Evolutionary conservation across 2,113 vertebrate genomes (phyloP).

Genomic region (Eudyptes chrysolophus): DNA sequence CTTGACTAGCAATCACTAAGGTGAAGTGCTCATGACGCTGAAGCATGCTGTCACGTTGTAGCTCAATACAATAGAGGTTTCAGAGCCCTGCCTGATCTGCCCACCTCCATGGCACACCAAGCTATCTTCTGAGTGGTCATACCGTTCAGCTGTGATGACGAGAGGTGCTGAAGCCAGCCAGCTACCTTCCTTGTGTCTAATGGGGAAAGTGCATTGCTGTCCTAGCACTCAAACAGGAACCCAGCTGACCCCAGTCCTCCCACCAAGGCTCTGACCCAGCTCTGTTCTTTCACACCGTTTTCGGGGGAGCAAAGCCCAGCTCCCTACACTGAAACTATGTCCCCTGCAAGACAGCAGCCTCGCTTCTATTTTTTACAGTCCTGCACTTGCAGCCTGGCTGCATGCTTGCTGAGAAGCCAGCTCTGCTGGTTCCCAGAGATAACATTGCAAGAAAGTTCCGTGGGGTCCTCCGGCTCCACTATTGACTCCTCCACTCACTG

Average conservation of each 20-base stretch:
- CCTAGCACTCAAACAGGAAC: not conserved
- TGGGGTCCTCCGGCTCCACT: not conserved
- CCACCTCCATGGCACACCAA: not conserved
- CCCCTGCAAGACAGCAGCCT: not conserved
- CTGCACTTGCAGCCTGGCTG: not conserved
- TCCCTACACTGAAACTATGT: fast-evolving
- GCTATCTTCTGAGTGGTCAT: not conserved
- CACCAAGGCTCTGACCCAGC: not conserved
- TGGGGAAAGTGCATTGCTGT: not conserved
- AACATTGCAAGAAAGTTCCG: not conserved
- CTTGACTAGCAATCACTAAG: not conserved
- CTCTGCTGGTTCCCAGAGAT: not conserved
- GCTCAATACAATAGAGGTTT: not conserved
- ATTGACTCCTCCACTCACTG: fast-evolving
- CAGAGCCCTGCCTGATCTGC: not conserved
- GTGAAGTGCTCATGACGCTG: not conserved
- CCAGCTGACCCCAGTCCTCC: not conserved
- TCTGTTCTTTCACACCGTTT: fast-evolving
- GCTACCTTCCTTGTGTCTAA: not conserved
- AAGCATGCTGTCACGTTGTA: not conserved
- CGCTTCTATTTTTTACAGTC: fast-evolving
- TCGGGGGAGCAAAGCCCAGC: not conserved
- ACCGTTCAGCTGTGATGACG: too few species aligned
- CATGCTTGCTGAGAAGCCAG: not conserved
- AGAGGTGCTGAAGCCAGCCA: not conserved